Conservation (phyloP, 2,888 invertebrate genomes). For the Monopis laevigella region DNA sequence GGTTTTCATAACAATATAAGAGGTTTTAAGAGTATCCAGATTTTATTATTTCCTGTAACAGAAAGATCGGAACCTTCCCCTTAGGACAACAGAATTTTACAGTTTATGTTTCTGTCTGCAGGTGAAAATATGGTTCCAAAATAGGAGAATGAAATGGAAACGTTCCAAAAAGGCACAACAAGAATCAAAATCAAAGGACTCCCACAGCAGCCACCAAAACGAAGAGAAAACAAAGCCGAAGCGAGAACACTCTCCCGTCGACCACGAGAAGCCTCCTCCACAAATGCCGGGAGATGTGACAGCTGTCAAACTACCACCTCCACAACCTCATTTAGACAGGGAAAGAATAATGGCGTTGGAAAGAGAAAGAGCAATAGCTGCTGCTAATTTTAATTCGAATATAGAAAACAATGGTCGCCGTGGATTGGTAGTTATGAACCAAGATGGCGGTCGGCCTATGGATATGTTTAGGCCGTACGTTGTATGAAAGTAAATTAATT, state of each 20-base stretch:
- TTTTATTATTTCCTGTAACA: no score
- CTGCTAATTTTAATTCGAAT: constrained; percentile 61
- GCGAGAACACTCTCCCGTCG: constrained; percentile 24
- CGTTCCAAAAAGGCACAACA: constrained; percentile 95
- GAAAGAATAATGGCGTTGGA: constrained; percentile 59
- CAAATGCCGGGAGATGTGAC: constrained; percentile 53
- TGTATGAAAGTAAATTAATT: constrained; percentile 47
- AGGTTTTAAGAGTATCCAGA: no score
- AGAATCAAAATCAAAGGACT: constrained; percentile 75
- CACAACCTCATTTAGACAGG: constrained; percentile 45
- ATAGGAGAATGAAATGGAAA: constrained; percentile 99
- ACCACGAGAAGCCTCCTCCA: constrained; percentile 35
- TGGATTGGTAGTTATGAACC: constrained; percentile 49
- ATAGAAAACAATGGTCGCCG: constrained; percentile 49
- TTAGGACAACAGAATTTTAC: no score
- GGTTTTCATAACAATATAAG: no score
- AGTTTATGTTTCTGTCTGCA: no score
- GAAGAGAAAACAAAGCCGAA: constrained; percentile 48
- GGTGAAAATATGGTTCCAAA: constrained; percentile 99
- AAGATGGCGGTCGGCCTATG: constrained; percentile 52
- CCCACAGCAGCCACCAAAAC: constrained; percentile 29
- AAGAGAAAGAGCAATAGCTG: constrained; percentile 56
- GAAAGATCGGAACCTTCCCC: no score
- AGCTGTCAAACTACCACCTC: constrained; percentile 44
- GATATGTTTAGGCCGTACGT: constrained; percentile 66